These are phyloP conservation scores for Opisthograptis luteolata DNA, from an alignment of 2,888 invertebrate genomes.

Conservation along the genomic window DNA sequence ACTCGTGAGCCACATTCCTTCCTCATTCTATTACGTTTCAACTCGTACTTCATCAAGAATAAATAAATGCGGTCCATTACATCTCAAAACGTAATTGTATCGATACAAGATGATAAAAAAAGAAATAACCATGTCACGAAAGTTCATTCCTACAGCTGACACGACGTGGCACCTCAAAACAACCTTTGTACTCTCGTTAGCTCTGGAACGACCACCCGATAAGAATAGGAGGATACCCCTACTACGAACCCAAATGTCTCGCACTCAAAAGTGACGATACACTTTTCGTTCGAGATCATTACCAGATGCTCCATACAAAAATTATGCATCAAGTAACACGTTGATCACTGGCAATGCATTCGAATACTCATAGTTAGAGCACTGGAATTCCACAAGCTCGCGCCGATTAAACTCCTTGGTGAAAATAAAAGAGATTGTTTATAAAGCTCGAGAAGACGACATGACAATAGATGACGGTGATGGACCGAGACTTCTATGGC, in stretches of 20 bases:
- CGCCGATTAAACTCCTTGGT: constrained; percentile 80
- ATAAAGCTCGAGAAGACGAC: constrained; percentile 80
- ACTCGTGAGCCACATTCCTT: constrained; percentile 5
- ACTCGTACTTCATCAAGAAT: constrained; percentile 27
- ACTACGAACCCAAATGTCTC: constrained; percentile 22
- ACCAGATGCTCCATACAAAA: not conserved
- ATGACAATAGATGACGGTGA: constrained; percentile 81
- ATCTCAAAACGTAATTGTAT: constrained; percentile 39
- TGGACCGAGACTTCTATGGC: constrained; percentile 67
- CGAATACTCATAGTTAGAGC: constrained; percentile 34
- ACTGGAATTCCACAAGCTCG: constrained; percentile 77
- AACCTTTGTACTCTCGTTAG: constrained; percentile 80
- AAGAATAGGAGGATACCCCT: constrained; percentile 61
- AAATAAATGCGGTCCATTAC: constrained; percentile 36
- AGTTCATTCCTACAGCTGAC: constrained; percentile 68
- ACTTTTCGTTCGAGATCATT: constrained; percentile 2
- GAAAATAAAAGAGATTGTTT: constrained; percentile 84
- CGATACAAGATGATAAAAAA: constrained; percentile 43
- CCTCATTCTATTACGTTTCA: constrained; percentile 9
- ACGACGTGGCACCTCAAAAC: constrained; percentile 77
- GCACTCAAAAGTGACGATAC: constrained; percentile 8
- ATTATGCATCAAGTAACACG: not conserved
- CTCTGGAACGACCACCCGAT: constrained; percentile 78
- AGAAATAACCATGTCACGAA: constrained; percentile 62
- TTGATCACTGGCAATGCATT: constrained; percentile 1